These are phyloP conservation scores for Macrobrachium nipponense DNA, from an alignment of 1,140 invertebrate genomes.

Conservation along the genomic window DNA sequence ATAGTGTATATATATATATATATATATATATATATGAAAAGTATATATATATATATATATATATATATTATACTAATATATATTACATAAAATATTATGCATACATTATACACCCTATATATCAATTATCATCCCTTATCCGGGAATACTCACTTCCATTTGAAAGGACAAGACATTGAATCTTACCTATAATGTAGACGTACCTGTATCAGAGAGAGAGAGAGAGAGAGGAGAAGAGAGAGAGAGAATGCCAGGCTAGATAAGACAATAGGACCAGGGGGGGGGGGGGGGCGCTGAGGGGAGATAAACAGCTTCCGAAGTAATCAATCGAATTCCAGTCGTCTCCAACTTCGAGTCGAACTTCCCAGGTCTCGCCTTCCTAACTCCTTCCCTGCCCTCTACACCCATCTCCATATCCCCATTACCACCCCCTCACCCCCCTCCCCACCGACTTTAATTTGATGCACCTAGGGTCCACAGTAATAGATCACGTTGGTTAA, in stretches of 20 bases:
- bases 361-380: background rate
- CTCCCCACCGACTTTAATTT: background rate
- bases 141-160: too few relatives aligned
- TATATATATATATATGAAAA: too few relatives aligned
- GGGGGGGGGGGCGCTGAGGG: background rate
- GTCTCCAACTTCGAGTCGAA: background rate
- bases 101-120: too few relatives aligned
- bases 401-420: background rate
- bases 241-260: constrained; percentile 2
- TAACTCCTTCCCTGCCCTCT: background rate
- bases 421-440: background rate
- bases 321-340: too few relatives aligned
- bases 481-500: too few relatives aligned
- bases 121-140: too few relatives aligned
- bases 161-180: too few relatives aligned
- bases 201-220: background rate
- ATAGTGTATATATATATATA: too few relatives aligned
- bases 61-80: too few relatives aligned
- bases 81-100: too few relatives aligned
- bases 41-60: too few relatives aligned
- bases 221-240: constrained; percentile 21
- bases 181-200: too few relatives aligned
- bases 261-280: background rate
- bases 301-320: background rate
- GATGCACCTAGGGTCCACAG: background rate